Base-by-base conservation (phyloP, 2,113 vertebrate genomes). In the Beaufortia kweichowensis region DNA sequence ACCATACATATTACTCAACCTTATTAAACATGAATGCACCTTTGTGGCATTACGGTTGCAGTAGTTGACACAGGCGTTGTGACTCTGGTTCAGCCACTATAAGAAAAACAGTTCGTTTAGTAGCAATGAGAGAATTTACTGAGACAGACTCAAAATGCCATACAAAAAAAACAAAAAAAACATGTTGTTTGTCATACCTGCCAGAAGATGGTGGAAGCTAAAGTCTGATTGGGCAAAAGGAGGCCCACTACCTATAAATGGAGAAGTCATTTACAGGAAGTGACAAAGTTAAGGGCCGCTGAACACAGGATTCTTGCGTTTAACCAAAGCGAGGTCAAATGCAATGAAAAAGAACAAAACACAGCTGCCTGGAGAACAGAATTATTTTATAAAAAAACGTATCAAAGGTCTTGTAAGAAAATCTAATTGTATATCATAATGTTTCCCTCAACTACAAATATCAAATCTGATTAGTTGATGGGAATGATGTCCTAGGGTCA, bases 21-120 rank as follows among this genome's bases (percentile, higher is more conserved):
- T 19, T 3, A 9, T 41, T 48, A 39, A 14, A 15, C 15, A 24
- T 48, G n/a, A 15, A 31, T 0, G n/a, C 69, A 96, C 95, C 95
- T 95, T 93, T n/a, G 93, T 94, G 55, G 96, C 95, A 6, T 98
- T 98, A 67, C 95, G 92, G 90, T 98, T 98, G 92, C 93, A 91
- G 91, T 95, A 97, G 92, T 98, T 97, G 77, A 98, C 95, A 76
- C 95, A 96, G 28, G 95, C 95, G 0, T 98, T 97, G 89, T 98
- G 96, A 86, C 96, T 98, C 90, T 98, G 96, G 85, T 98, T 98
- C 89, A 98, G 87, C 94, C 94, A 96, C 96, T 96, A 74, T 76
- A 35, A 90, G 81, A 57, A 8, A 62, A 21, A 67, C 46, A 75
- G 6, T 11, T 46, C 15, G 5, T 4, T 15, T 46, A 14, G 43